Evolutionary conservation across 1,140 invertebrate species (phyloP).

Genomic region (Cherax quadricarinatus): DNA sequence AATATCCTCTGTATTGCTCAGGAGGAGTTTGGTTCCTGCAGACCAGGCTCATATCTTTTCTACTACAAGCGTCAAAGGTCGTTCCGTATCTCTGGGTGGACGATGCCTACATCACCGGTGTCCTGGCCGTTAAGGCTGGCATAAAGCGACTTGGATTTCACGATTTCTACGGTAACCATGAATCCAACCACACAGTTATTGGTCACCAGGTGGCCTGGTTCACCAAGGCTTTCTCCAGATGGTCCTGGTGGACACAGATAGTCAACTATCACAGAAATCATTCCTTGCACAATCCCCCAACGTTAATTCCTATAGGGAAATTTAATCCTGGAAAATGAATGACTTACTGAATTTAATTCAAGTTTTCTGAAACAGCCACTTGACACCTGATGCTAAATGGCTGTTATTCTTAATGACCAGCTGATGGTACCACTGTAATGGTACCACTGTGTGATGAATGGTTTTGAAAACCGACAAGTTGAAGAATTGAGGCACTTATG

Average conservation of each 20-base stretch:
- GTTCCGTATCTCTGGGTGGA: slow-evolving; percentile 58
- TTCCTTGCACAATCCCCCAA: background rate
- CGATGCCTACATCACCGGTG: slow-evolving; percentile 45
- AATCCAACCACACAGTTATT: background rate
- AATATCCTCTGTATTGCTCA: slow-evolving; percentile 39
- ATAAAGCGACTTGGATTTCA: slow-evolving; percentile 23
- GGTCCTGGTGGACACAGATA: background rate
- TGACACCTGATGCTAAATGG: too few species aligned
- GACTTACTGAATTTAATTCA: too few species aligned
- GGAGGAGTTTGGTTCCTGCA: slow-evolving; percentile 46
- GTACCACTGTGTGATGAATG: too few species aligned
- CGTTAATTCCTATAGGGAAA: background rate
- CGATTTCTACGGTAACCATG: slow-evolving; percentile 25
- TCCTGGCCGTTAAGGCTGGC: slow-evolving; percentile 22
- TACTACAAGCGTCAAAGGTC: slow-evolving; percentile 33
- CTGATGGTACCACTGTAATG: too few species aligned
- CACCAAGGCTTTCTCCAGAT: background rate
- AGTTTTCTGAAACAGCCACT: too few species aligned
- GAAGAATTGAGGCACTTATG: too few species aligned
- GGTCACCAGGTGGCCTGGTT: background rate
- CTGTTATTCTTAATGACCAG: too few species aligned
- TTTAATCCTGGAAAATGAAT: too few species aligned
- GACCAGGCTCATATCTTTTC: slow-evolving; percentile 7
- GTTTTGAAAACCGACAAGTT: too few species aligned
- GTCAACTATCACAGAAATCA: background rate